These are phyloP conservation scores for Aselliscus stoliczkanus DNA, from an alignment of 2,797 vertebrate genomes.

Conservation along the genomic window DNA sequence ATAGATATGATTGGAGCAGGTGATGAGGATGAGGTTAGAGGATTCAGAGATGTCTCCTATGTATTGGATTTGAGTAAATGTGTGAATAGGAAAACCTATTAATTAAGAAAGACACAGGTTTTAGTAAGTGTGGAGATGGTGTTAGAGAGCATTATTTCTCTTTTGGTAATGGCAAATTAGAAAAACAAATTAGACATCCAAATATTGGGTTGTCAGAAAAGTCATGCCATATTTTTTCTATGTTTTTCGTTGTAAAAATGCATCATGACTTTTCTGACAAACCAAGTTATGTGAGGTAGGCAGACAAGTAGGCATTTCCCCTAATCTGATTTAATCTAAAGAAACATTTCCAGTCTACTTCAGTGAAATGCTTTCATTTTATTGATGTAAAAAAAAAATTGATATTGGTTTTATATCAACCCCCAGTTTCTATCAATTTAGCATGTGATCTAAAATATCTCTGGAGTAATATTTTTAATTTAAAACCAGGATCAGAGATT, in stretches of 20 bases:
- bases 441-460: background rate
- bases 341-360: background rate
- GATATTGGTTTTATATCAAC: background rate
- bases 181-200: background rate
- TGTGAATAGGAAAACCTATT: background rate
- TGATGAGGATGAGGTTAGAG: background rate
- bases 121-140: too few relatives aligned
- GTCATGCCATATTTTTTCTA: too few relatives aligned
- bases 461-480: background rate
- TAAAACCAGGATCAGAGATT: background rate
- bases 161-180: background rate
- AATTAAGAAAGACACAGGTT: background rate
- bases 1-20: fast-evolving
- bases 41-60: background rate
- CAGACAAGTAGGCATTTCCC: background rate
- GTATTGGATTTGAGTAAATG: background rate
- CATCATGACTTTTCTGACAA: too few relatives aligned
- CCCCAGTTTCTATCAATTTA: background rate
- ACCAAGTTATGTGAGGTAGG: too few relatives aligned
- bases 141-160: background rate
- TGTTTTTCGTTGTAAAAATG: too few relatives aligned
- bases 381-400: background rate
- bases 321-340: background rate
- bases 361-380: background rate
- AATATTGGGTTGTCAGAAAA: too few relatives aligned